phyloP scores from a whole-genome alignment of 2,113 vertebrate genomes.

The Tachuris rubrigastra region DNA sequence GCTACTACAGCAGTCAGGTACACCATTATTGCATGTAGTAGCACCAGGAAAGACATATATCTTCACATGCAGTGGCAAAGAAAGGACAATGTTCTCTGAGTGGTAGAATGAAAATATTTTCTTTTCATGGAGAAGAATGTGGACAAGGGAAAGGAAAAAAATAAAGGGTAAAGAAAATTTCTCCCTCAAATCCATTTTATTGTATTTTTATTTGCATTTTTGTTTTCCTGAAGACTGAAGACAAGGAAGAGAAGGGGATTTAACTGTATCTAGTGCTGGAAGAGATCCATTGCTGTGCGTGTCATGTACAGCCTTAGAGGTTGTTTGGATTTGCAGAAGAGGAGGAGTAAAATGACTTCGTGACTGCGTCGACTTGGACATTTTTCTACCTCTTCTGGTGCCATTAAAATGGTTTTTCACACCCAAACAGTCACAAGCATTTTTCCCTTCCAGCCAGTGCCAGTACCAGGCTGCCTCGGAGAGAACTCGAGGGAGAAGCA shows the following conservation, averaged over 20 bases:
- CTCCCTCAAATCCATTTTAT: neutral
- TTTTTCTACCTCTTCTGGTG: neutral
- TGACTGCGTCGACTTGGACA: accelerated
- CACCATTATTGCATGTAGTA: accelerated
- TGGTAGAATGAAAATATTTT: neutral
- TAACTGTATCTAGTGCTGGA: neutral
- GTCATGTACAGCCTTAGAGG: neutral
- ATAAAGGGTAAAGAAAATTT: neutral
- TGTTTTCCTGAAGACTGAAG: neutral
- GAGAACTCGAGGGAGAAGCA: neutral
- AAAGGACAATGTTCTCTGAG: neutral
- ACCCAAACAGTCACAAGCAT: neutral
- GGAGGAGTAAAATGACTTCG: accelerated
- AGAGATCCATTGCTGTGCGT: neutral
- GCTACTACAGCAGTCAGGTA: neutral
- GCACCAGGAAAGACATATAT: neutral
- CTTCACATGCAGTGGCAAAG: neutral
- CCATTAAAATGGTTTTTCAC: accelerated
- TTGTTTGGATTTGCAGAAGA: neutral
- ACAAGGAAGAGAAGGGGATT: neutral
- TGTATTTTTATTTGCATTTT: neutral
- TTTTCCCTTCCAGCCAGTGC: neutral
- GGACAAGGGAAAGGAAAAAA: neutral
- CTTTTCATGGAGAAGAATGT: neutral
- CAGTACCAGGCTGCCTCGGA: accelerated